Conservation (phyloP, 2,888 invertebrate species). For the Prionchulus punctatus region DNA sequence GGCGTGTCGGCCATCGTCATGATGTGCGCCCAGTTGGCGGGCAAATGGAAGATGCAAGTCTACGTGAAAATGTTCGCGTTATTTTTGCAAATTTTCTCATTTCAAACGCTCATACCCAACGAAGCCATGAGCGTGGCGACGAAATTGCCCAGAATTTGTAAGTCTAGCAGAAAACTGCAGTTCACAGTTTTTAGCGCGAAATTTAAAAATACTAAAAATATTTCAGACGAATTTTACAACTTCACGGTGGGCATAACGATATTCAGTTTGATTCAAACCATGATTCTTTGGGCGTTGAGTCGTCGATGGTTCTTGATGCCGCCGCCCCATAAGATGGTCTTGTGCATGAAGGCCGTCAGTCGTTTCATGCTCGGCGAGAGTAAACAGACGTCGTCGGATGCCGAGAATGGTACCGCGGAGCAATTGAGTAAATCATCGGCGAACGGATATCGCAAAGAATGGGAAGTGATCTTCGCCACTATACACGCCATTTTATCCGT, state of each 20-base stretch:
- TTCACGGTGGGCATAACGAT: not conserved
- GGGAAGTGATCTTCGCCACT: not conserved
- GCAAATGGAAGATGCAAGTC: not conserved
- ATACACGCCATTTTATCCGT: not conserved
- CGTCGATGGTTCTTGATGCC: not conserved
- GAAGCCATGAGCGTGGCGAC: not conserved
- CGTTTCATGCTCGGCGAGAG: not conserved
- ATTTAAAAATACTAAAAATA: not conserved
- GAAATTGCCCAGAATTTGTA: not conserved
- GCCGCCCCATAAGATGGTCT: not conserved
- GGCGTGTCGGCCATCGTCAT: constrained; percentile 1
- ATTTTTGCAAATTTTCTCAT: not conserved
- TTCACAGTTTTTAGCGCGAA: not conserved
- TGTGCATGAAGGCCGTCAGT: not conserved
- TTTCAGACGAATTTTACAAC: not conserved
- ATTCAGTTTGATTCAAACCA: not conserved
- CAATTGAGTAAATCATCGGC: no score
- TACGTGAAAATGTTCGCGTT: constrained; percentile 1
- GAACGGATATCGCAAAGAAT: not conserved
- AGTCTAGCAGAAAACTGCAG: not conserved
- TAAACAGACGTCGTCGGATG: not conserved
- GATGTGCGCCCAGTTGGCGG: not conserved
- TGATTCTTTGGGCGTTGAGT: not conserved
- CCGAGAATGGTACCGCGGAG: not conserved
- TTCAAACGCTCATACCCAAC: not conserved